Evolutionary conservation across 1,140 invertebrate species (phyloP), one percentile per base, ranked within the genome.

Genomic region (Scaptodrosophila lebanonensis): DNA sequence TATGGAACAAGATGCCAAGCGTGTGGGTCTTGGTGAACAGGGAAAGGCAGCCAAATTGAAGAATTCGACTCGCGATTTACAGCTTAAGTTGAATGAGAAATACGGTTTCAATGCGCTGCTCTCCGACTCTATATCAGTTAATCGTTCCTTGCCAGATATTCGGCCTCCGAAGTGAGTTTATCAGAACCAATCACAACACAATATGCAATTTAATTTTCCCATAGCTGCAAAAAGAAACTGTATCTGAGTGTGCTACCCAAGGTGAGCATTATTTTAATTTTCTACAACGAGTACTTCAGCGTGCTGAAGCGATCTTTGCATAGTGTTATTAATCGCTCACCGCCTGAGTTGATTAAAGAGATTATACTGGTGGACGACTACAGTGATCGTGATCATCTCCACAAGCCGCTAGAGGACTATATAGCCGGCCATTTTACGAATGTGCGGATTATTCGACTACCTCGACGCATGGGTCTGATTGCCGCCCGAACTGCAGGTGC

Each of bases 321-420:
- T 64, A 96, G 94, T 83, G 93, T 96, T 6, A 73, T 97, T 1
- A 92, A 93, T 83, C 89, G 95, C 56, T 94, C 96, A 5, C 95
- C 95, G 2, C 77, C 88, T 16, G 88, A 93, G 57, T 88, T 97
- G 1, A 88, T 98, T 7, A 93, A 94, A 79, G 95, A 98, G 90
- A 90, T 98, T 44, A 95, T 98, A 84, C 88, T 98, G 52, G 95
- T 97, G n/a, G 96, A 98, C 87, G 96, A 98, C 90, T 92, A 90
- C 68, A 97, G 95, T 87, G 89, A 90, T 91, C 93, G 90, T 88
- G 92, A 90, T 42, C 91, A 91, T 71, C 88, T 92, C 7, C 93
- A 93, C 62, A 84, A 91, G 48, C 90, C 91, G 40, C 82, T 97
- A 44, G 94, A 97, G 62, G 89, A 93, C 50, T 95, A 95, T 76